Conservation (phyloP, 2,113 vertebrate species). For the Vulpes vulpes region DNA sequence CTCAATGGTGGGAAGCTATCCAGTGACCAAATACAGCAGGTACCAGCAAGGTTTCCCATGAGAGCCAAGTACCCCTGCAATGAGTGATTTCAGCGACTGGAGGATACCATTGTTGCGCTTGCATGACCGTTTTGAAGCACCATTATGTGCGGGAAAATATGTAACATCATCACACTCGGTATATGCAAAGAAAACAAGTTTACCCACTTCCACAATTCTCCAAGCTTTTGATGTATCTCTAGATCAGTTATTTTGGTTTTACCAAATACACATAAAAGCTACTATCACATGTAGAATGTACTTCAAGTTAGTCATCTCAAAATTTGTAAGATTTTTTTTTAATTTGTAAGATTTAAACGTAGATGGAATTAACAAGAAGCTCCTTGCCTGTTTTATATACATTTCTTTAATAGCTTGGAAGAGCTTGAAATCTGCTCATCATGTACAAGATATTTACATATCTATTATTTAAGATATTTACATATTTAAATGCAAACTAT, state of each 20-base stretch:
- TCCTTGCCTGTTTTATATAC: neutral
- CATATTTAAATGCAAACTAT: slow-evolving; percentile 36
- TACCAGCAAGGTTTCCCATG: accelerated
- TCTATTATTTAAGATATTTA: neutral
- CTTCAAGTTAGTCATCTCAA: neutral
- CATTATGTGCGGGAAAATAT: neutral
- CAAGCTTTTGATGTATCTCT: neutral
- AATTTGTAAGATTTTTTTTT: neutral
- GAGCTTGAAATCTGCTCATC: neutral
- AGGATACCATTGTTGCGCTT: slow-evolving; percentile 28
- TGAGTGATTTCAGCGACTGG: slow-evolving; percentile 27
- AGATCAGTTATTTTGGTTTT: neutral
- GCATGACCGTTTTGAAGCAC: accelerated
- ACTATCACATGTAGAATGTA: neutral
- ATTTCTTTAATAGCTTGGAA: neutral
- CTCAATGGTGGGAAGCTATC: neutral
- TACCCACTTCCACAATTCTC: neutral
- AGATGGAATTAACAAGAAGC: neutral
- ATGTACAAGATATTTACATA: neutral
- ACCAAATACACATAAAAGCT: neutral
- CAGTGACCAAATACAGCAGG: neutral
- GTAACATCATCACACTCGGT: neutral
- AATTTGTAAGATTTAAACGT: neutral
- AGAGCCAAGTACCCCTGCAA: neutral
- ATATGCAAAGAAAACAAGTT: neutral